Percentiles rank a stretch among this genome's conserved stretches.
phyloP scores from a whole-genome alignment of 1,140 invertebrate species.

The Philaenus spumarius region DNA sequence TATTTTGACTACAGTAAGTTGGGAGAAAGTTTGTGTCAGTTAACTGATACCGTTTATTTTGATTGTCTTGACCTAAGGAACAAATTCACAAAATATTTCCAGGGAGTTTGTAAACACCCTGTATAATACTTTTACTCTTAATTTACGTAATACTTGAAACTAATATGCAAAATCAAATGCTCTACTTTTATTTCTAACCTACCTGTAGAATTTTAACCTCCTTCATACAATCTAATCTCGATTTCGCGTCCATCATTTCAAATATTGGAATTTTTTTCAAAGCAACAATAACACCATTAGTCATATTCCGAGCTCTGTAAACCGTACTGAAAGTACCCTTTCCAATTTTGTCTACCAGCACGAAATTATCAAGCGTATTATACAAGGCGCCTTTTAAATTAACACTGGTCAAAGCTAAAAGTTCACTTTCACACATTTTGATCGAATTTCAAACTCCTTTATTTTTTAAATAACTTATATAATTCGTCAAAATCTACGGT shows the following conservation, averaged over 20 bases:
- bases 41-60: too few relatives aligned
- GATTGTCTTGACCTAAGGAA: too few relatives aligned
- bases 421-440: too few relatives aligned
- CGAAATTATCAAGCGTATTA: conserved; percentile 3
- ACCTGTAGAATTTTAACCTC: conserved; percentile 61
- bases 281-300: conserved; percentile 45
- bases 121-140: background rate
- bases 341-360: conserved; percentile 54
- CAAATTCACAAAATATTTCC: too few relatives aligned
- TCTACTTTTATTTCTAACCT: conserved; percentile 12
- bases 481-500: too few relatives aligned
- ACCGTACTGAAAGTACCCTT: conserved; percentile 60
- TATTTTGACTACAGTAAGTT: too few relatives aligned
- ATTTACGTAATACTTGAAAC: background rate
- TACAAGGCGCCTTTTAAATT: too few relatives aligned
- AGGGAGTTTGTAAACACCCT: background rate
- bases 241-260: conserved; percentile 61
- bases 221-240: conserved; percentile 59
- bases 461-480: too few relatives aligned
- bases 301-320: conserved; percentile 45
- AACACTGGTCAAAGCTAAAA: too few relatives aligned
- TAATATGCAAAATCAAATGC: background rate
- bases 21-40: too few relatives aligned
- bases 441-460: too few relatives aligned
- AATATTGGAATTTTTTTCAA: conserved; percentile 61